Percentiles rank a stretch among this genome's conserved stretches.
Conservation (phyloP, 2,888 invertebrate species). For the Troides aeacus region DNA sequence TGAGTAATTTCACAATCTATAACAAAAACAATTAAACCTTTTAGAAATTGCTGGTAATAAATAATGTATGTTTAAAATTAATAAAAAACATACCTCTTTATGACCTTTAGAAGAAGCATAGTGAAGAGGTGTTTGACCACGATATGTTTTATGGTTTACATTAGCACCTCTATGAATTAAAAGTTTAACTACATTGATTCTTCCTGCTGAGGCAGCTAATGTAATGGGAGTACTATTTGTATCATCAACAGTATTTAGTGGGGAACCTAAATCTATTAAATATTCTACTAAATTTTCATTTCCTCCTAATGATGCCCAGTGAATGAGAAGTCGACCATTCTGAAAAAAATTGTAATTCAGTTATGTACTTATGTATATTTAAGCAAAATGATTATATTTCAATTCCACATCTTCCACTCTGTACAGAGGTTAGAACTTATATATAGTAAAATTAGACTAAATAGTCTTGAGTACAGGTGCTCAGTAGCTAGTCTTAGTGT, state of each 20-base stretch:
- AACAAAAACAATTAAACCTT: constrained; percentile 30
- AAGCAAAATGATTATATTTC: too few species aligned
- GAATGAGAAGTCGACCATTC: constrained; percentile 86
- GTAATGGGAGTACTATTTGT: constrained; percentile 88
- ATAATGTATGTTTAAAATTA: constrained; percentile 1
- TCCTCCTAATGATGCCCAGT: constrained; percentile 90
- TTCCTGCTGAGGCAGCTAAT: constrained; percentile 89
- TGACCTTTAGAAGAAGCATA: constrained; percentile 93
- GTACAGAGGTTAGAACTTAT: too few species aligned
- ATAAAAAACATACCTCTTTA: constrained; percentile 76
- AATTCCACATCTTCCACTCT: too few species aligned
- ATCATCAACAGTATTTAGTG: constrained; percentile 87
- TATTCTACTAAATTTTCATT: constrained; percentile 86
- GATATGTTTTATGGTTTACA: constrained; percentile 85
- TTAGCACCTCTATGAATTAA: constrained; percentile 85
- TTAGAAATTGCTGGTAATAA: background rate
- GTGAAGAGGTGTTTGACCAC: constrained; percentile 90
- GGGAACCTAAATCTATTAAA: constrained; percentile 83
- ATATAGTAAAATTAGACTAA: too few species aligned
- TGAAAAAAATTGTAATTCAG: constrained; percentile 52
- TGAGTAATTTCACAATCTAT: constrained; percentile 83
- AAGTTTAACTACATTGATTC: constrained; percentile 82
- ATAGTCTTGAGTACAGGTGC: too few species aligned
- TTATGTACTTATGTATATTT: too few species aligned
- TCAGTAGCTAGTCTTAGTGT: too few species aligned